phyloP scores from a whole-genome alignment of 2,113 vertebrate species.

The Phoenicopterus ruber region DNA sequence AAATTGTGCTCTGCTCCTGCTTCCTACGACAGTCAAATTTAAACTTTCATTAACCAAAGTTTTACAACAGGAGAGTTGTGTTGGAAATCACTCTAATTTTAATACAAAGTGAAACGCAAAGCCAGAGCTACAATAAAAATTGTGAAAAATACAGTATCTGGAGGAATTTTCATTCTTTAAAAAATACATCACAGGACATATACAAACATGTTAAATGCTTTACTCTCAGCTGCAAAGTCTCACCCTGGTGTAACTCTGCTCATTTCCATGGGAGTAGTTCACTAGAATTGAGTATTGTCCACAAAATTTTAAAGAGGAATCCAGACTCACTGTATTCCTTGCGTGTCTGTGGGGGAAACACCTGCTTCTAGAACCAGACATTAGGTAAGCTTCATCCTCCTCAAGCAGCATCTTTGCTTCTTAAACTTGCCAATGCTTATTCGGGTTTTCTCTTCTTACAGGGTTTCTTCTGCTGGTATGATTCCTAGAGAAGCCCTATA shows the following conservation, averaged over 20 bases:
- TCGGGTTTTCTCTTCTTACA: neutral
- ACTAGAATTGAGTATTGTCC: neutral
- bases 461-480: neutral
- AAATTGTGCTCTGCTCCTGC: neutral
- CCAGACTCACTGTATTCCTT: neutral
- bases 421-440: neutral
- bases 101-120: neutral
- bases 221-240: neutral
- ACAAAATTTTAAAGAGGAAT: neutral
- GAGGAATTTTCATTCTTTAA: neutral
- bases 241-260: neutral
- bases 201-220: neutral
- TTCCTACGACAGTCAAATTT: neutral
- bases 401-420: neutral
- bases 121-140: neutral
- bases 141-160: neutral
- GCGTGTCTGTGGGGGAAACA: rapidly evolving
- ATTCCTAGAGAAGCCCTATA: neutral
- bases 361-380: neutral
- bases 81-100: neutral
- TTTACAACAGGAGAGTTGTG: neutral
- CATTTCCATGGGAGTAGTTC: neutral
- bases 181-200: neutral
- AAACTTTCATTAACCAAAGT: neutral
- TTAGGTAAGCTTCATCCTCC: neutral